A percentile compares a stretch with the other conserved stretches of the same genome.
phyloP scores from a whole-genome alignment of 2,797 vertebrate genomes.

The Myotis planiceps region DNA sequence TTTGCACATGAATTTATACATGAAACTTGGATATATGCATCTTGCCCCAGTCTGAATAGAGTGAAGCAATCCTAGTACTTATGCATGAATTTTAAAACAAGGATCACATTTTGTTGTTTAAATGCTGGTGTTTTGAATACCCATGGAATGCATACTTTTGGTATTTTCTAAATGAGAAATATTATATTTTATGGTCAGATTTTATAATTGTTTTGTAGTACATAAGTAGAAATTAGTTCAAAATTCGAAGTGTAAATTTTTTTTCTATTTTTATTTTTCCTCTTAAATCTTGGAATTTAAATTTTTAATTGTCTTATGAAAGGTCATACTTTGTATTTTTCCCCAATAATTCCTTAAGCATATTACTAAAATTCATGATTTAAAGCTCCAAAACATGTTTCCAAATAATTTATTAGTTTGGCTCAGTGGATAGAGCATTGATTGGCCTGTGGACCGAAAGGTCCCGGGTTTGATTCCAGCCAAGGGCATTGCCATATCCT shows the following conservation, averaged over 20 bases:
- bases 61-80: background rate
- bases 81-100: slow-evolving; percentile 16
- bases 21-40: background rate
- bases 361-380: background rate
- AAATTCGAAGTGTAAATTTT: background rate
- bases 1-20: background rate
- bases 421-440: too few species aligned
- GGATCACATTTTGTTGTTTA: background rate
- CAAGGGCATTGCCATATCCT: too few species aligned
- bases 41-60: background rate
- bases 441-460: too few species aligned
- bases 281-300: background rate
- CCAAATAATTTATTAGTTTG: background rate
- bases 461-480: too few species aligned
- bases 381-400: background rate
- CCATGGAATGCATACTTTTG: background rate
- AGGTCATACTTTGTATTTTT: background rate
- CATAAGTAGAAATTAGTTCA: background rate
- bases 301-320: background rate
- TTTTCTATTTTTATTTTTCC: background rate
- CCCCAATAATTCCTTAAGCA: background rate
- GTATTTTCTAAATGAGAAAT: background rate
- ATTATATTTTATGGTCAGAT: background rate
- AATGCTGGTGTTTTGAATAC: background rate
- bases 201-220: background rate